phyloP scores from a whole-genome alignment of 2,888 invertebrate species.

The Pyralis farinalis region DNA sequence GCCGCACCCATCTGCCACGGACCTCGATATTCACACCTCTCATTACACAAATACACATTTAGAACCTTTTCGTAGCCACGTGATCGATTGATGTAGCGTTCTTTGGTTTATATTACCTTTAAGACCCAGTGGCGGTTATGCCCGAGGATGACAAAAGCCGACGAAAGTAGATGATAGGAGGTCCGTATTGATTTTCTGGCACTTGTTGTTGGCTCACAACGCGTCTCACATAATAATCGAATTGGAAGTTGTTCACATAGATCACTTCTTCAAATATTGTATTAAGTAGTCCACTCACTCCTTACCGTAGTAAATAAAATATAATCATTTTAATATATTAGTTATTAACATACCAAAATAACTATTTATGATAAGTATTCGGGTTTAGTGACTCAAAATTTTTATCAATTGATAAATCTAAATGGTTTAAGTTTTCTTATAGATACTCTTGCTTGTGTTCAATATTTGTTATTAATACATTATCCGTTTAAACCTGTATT shows the following conservation, averaged over 20 bases:
- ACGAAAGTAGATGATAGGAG: constrained; percentile 16
- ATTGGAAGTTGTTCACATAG: constrained; percentile 12
- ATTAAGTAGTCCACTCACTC: neutral
- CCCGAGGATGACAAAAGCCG: constrained; percentile 11
- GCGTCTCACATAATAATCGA: constrained; percentile 8
- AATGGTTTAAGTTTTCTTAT: too few species aligned
- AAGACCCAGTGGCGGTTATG: constrained; percentile 6
- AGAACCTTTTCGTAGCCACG: neutral
- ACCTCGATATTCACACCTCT: constrained; percentile 21
- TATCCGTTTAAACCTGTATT: too few species aligned
- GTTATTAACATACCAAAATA: too few species aligned
- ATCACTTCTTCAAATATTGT: constrained; percentile 1
- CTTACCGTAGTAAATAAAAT: too few species aligned
- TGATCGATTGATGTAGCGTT: neutral
- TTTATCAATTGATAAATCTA: too few species aligned
- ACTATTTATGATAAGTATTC: too few species aligned
- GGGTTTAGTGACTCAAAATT: too few species aligned
- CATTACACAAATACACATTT: constrained; percentile 17
- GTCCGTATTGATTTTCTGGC: constrained; percentile 28
- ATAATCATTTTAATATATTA: too few species aligned
- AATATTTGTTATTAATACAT: too few species aligned
- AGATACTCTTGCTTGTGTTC: too few species aligned
- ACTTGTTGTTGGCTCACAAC: constrained; percentile 11
- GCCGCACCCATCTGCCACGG: constrained; percentile 26
- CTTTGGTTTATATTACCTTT: constrained; percentile 10